Conservation (phyloP, 2,797 vertebrate genomes). For the Chloroceryle inda region DNA sequence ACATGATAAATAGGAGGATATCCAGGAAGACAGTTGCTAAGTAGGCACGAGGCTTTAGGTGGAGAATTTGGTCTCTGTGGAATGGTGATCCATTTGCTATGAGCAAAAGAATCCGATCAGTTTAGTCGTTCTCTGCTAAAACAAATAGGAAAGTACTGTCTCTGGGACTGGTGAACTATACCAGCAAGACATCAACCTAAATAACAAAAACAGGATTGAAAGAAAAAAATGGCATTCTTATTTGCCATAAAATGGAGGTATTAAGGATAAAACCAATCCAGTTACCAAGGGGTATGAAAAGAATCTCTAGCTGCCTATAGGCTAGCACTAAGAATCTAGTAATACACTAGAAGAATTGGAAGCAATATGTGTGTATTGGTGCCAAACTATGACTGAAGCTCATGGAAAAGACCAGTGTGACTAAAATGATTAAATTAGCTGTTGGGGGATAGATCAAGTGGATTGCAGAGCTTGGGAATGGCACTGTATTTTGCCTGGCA, state of each 20-base stretch:
- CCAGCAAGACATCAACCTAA: not conserved
- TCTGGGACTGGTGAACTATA: not conserved
- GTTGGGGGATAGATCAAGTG: not conserved
- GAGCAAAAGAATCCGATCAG: not conserved
- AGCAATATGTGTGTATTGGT: accelerated
- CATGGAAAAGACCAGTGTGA: not conserved
- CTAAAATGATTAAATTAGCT: not conserved
- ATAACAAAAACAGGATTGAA: not conserved
- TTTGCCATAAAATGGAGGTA: not conserved
- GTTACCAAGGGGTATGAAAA: not conserved
- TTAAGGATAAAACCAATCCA: not conserved
- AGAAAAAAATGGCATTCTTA: not conserved
- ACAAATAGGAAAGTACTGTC: not conserved
- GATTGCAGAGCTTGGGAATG: not conserved
- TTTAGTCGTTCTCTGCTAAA: not conserved
- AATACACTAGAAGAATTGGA: not conserved
- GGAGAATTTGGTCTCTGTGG: not conserved
- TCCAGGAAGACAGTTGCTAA: not conserved
- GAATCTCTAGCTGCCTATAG: not conserved
- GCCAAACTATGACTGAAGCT: not conserved
- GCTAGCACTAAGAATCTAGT: not conserved
- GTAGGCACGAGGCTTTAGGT: not conserved
- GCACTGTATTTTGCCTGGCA: not conserved
- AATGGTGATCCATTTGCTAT: not conserved
- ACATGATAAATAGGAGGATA: not conserved